Conservation (phyloP, 2,797 vertebrate genomes). For the Coendou prehensilis region DNA sequence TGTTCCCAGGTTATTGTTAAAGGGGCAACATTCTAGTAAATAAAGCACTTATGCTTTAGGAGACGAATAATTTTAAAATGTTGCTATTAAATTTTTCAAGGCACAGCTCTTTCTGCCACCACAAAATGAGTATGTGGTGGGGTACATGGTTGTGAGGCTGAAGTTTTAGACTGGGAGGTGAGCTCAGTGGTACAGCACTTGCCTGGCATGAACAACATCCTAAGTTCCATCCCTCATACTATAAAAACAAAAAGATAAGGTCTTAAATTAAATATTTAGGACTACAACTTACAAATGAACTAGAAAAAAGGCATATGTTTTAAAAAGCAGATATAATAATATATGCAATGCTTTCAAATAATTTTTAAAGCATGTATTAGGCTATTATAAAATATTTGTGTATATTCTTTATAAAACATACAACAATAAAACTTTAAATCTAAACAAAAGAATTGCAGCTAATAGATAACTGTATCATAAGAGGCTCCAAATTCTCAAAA, state of each 20-base stretch:
- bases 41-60: background rate
- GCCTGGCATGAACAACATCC: background rate
- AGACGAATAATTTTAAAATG: slow-evolving; percentile 28
- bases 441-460: slow-evolving; percentile 33
- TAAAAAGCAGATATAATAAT: background rate
- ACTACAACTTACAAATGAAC: background rate
- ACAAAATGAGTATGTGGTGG: background rate
- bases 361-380: background rate
- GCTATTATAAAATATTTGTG: slow-evolving; percentile 36
- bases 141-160: background rate
- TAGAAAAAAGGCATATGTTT: background rate
- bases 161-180: background rate
- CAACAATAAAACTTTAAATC: background rate
- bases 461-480: background rate
- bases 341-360: background rate
- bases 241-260: background rate
- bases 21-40: background rate
- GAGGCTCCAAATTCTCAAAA: slow-evolving; percentile 73
- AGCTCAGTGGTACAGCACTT: background rate
- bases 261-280: slow-evolving; percentile 6
- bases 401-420: slow-evolving; percentile 14
- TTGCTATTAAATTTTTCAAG: background rate
- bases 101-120: background rate
- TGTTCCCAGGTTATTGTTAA: background rate
- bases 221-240: background rate